These are phyloP conservation scores for Papilio machaon DNA, from an alignment of 1,140 invertebrate genomes.

Conservation along the genomic window DNA sequence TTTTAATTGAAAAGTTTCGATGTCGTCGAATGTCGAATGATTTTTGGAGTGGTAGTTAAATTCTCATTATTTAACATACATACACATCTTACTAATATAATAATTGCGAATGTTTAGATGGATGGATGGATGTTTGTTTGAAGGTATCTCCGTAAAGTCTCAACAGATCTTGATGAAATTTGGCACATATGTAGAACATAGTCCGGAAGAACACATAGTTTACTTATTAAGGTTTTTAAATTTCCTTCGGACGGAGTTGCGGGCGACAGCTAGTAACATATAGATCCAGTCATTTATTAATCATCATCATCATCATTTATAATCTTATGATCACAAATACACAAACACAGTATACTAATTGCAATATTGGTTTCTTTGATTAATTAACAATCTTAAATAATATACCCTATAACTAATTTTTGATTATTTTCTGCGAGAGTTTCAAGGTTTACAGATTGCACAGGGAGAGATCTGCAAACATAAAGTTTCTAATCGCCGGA, in stretches of 20 bases:
- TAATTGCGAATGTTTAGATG: no score
- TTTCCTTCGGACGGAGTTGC: no score
- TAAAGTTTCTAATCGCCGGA: slow-evolving; percentile 81
- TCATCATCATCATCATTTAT: no score
- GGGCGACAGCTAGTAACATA: no score
- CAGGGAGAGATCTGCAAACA: slow-evolving; percentile 72
- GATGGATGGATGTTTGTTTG: no score
- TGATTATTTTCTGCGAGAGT: neutral
- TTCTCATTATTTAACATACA: neutral
- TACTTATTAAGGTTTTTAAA: no score
- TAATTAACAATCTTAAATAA: neutral
- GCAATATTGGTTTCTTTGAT: neutral
- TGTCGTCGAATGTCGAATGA: neutral
- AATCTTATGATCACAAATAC: neutral
- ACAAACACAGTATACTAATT: neutral
- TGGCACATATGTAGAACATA: no score
- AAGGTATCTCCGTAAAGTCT: no score
- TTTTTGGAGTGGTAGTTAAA: neutral
- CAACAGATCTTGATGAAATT: no score
- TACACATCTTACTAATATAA: neutral
- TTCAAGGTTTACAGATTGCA: slow-evolving; percentile 5
- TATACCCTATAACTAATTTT: neutral
- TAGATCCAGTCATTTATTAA: neutral
- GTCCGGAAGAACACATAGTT: no score
- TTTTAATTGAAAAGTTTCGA: slow-evolving; percentile 27